These are phyloP conservation scores for Apis mellifera DNA, from an alignment of 1,140 invertebrate genomes.

Conservation along the genomic window DNA sequence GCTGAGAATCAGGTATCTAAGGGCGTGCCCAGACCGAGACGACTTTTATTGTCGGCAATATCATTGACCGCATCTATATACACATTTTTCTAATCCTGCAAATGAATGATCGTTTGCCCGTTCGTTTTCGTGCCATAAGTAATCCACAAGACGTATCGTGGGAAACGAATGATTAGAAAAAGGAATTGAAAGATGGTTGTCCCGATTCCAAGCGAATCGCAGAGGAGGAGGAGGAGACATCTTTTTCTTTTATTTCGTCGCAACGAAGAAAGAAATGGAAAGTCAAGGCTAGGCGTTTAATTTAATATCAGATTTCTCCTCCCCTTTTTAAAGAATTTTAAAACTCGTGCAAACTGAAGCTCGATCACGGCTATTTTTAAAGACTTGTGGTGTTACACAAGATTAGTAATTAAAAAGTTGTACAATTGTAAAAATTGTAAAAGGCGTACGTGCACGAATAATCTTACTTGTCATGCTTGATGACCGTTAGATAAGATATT, in stretches of 20 bases:
- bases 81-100: background rate
- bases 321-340: too few species aligned
- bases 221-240: background rate
- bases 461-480: slow-evolving; percentile 1
- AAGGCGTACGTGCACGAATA: slow-evolving; percentile 4
- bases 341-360: too few species aligned
- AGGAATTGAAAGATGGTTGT: background rate
- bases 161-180: background rate
- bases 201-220: background rate
- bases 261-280: background rate
- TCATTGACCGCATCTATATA: slow-evolving; percentile 32
- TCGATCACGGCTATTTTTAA: too few species aligned
- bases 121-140: slow-evolving; percentile 1
- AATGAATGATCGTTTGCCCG: slow-evolving; percentile 34
- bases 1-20: slow-evolving; percentile 48
- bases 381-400: too few species aligned
- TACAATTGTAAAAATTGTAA: slow-evolving; percentile 4
- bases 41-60: slow-evolving; percentile 45
- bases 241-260: background rate
- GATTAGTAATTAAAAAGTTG: background rate
- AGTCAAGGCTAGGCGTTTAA: background rate
- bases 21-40: slow-evolving; percentile 39
- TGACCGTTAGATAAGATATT: slow-evolving; percentile 32
- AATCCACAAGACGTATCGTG: background rate
- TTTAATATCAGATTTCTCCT: background rate